These are phyloP conservation scores for Hyperoplus immaculatus DNA, from an alignment of 2,797 vertebrate species.

Conservation along the genomic window DNA sequence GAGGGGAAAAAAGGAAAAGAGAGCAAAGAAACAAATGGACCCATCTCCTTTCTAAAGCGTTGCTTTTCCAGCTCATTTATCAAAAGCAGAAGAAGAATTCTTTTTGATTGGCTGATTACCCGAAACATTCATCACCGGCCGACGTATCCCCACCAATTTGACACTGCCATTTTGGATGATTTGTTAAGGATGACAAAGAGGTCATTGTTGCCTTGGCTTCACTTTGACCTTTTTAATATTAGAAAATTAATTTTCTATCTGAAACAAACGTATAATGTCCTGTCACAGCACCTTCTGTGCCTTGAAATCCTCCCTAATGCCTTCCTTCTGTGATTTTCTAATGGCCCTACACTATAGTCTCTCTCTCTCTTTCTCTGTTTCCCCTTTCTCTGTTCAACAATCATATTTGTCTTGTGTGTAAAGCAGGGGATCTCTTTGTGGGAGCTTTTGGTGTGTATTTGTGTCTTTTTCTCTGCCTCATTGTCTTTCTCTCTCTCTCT, in stretches of 20 bases:
- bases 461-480: slow-evolving; percentile 34
- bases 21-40: slow-evolving; percentile 86
- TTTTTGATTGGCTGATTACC: slow-evolving; percentile 95
- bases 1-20: slow-evolving; percentile 56
- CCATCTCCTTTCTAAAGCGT: slow-evolving; percentile 82
- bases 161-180: slow-evolving; percentile 94
- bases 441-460: slow-evolving; percentile 30
- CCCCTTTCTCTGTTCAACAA: slow-evolving; percentile 44
- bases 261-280: slow-evolving; percentile 95
- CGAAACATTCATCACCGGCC: slow-evolving; percentile 90
- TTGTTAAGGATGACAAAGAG: slow-evolving; percentile 96
- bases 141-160: slow-evolving; percentile 91
- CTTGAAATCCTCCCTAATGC: slow-evolving; percentile 86
- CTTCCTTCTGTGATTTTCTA: slow-evolving; percentile 55
- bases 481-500: slow-evolving; percentile 23
- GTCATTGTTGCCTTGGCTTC: slow-evolving; percentile 90
- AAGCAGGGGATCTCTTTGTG: slow-evolving; percentile 25
- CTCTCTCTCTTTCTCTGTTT: slow-evolving; percentile 26
- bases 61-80: slow-evolving; percentile 88
- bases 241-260: slow-evolving; percentile 96
- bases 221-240: slow-evolving; percentile 98
- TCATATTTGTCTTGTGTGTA: slow-evolving; percentile 43
- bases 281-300: slow-evolving; percentile 90
- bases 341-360: slow-evolving; percentile 25
- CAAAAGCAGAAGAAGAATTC: slow-evolving; percentile 88